A percentile compares a stretch with the other conserved stretches of the same genome.
These are phyloP conservation scores for Dipodomys merriami DNA, from an alignment of 2,113 vertebrate species.

Conservation along the genomic window DNA sequence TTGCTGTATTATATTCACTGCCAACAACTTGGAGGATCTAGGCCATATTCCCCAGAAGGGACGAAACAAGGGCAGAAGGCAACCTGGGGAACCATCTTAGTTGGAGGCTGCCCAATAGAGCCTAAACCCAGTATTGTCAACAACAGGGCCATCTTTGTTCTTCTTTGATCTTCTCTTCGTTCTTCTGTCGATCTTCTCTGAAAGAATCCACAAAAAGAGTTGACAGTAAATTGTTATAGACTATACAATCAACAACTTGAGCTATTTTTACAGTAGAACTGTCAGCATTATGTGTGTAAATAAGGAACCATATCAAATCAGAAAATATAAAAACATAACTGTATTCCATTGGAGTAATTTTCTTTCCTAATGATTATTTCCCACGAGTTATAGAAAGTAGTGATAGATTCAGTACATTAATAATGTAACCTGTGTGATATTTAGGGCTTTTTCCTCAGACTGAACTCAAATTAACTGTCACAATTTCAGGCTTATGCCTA, in stretches of 20 bases:
- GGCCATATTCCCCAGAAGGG: not conserved
- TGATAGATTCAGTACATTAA: not conserved
- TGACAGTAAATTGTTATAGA: not conserved
- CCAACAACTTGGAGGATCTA: not conserved
- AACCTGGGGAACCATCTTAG: rapidly evolving
- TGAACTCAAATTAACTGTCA: not conserved
- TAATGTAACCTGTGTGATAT: not conserved
- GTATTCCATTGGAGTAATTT: not conserved
- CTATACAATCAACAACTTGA: not conserved
- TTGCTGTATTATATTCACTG: not conserved
- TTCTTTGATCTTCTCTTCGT: not conserved
- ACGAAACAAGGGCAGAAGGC: not conserved
- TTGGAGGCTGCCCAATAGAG: not conserved
- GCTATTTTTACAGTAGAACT: not conserved
- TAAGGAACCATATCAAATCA: not conserved
- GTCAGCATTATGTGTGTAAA: not conserved
- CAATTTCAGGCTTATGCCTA: not conserved
- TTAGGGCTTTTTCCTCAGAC: not conserved
- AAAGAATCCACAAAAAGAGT: not conserved
- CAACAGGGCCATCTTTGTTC: not conserved
- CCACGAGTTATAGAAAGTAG: not conserved
- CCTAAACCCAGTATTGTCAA: not conserved
- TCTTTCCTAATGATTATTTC: not conserved
- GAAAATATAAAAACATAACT: not conserved
- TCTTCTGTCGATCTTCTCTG: not conserved